Evolutionary conservation across 2,113 vertebrate genomes (phyloP).

Genomic region (Cephalopterus ornatus): DNA sequence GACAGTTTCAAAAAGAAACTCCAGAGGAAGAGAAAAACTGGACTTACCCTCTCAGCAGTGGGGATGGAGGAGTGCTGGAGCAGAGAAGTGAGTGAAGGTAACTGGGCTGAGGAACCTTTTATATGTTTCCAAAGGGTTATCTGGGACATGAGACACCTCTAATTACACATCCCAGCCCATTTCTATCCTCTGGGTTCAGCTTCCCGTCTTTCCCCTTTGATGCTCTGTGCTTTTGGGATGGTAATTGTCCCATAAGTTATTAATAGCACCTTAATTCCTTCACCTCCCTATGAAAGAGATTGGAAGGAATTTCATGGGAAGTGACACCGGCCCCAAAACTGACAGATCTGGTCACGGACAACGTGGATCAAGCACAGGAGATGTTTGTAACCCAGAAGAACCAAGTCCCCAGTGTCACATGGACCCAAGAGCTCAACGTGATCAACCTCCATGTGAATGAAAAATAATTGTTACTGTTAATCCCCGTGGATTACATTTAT

Average conservation of each 20-base stretch:
- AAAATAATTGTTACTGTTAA: background rate
- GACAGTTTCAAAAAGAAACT: background rate
- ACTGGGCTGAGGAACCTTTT: slow-evolving; percentile 2
- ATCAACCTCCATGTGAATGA: background rate
- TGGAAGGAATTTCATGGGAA: slow-evolving; percentile 30
- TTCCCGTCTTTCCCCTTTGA: slow-evolving; percentile 51
- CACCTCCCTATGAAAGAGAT: slow-evolving; percentile 1
- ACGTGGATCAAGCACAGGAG: background rate
- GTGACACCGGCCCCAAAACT: background rate
- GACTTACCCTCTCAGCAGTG: slow-evolving; percentile 27
- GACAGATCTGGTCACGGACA: background rate
- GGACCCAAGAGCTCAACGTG: background rate
- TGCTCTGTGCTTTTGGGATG: background rate
- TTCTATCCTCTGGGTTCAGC: slow-evolving; percentile 24
- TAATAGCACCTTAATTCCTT: slow-evolving; percentile 34
- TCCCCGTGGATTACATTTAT: background rate
- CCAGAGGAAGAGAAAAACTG: background rate
- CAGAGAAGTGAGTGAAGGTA: background rate
- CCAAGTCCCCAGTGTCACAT: background rate
- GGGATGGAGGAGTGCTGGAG: background rate
- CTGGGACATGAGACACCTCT: slow-evolving; percentile 56
- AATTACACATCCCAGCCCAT: slow-evolving; percentile 58
- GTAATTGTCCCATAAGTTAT: slow-evolving; percentile 38
- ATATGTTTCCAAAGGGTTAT: slow-evolving; percentile 27
- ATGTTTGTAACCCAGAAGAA: background rate